These are phyloP conservation scores for Cavia porcellus DNA, from an alignment of 2,113 vertebrate genomes.

Conservation along the genomic window DNA sequence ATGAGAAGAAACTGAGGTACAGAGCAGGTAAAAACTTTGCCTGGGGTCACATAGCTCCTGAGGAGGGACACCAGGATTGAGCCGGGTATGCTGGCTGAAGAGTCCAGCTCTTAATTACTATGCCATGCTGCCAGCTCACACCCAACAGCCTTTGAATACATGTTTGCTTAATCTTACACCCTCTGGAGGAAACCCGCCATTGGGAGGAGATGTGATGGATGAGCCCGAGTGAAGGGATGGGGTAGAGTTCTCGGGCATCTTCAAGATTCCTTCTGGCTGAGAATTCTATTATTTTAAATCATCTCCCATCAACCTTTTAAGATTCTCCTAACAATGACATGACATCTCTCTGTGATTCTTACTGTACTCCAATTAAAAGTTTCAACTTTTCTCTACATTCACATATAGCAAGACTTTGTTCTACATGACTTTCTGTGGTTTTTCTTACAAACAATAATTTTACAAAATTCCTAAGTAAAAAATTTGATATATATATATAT, in stretches of 20 bases:
- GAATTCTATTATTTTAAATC: constrained; percentile 4
- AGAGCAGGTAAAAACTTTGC: background rate
- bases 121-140: background rate
- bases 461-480: background rate
- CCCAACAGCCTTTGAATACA: background rate
- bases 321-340: background rate
- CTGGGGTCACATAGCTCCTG: background rate
- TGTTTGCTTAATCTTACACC: background rate
- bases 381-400: background rate
- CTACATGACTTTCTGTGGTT: background rate
- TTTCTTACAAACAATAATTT: background rate
- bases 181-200: background rate
- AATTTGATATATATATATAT: background rate
- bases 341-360: background rate
- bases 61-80: background rate
- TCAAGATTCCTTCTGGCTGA: constrained; percentile 28
- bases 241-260: background rate
- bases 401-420: background rate
- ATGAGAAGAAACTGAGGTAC: background rate
- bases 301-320: background rate
- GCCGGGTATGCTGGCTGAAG: background rate
- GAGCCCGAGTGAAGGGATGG: background rate
- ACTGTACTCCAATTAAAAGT: background rate
- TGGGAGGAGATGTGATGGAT: background rate
- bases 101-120: background rate